Conservation (phyloP, 1,140 invertebrate genomes). For the Uloborus diversus region DNA sequence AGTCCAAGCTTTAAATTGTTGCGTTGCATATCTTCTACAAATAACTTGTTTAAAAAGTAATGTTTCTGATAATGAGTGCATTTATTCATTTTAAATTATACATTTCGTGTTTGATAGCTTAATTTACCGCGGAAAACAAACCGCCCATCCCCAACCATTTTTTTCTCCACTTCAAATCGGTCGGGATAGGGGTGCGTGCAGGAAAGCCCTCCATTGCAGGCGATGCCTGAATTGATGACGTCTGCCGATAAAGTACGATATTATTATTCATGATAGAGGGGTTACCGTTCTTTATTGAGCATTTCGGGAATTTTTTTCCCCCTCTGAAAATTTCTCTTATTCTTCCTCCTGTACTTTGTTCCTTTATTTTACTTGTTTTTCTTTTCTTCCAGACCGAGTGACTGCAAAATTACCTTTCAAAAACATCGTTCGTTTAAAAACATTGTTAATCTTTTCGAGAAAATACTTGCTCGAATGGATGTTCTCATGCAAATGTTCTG, state of each 20-base stretch:
- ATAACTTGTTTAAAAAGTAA: too few relatives aligned
- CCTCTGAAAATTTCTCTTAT: neutral
- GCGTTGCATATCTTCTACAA: too few relatives aligned
- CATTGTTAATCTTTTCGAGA: slow-evolving; percentile 53
- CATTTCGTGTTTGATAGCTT: too few relatives aligned
- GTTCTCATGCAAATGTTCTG: slow-evolving; percentile 50
- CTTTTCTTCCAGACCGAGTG: slow-evolving; percentile 41
- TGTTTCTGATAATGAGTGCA: too few relatives aligned
- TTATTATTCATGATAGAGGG: slow-evolving; percentile 52
- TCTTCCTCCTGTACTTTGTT: neutral
- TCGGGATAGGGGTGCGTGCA: too few relatives aligned
- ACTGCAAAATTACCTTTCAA: slow-evolving; percentile 57
- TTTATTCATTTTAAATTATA: too few relatives aligned
- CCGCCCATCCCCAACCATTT: too few relatives aligned
- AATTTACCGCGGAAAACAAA: too few relatives aligned
- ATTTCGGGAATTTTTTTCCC: neutral
- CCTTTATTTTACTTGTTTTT: slow-evolving; percentile 9
- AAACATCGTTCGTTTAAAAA: slow-evolving; percentile 57
- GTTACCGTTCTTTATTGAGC: slow-evolving; percentile 47
- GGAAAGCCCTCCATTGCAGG: slow-evolving; percentile 16
- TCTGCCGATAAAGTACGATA: slow-evolving; percentile 52
- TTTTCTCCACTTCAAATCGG: too few relatives aligned
- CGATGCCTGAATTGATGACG: slow-evolving; percentile 19
- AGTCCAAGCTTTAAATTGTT: too few relatives aligned
- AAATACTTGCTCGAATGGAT: slow-evolving; percentile 43